Conservation (phyloP, 2,797 vertebrate genomes). For the Silurus aristotelis region DNA sequence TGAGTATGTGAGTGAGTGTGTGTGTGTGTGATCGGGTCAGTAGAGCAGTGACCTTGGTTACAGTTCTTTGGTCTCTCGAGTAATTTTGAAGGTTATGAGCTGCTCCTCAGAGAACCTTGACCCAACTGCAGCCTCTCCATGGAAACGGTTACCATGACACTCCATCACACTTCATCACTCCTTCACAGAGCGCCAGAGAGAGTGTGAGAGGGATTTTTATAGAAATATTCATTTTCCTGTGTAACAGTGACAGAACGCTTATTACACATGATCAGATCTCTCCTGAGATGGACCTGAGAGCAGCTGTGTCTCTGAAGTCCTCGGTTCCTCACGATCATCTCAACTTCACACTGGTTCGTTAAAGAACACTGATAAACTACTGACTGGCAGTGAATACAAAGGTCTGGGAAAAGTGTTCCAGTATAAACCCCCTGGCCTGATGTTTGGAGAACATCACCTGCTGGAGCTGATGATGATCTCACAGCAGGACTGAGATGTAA, state of each 20-base stretch:
- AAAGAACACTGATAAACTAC: neutral
- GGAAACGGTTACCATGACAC: slow-evolving; percentile 55
- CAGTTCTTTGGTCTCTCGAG: slow-evolving; percentile 33
- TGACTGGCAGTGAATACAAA: neutral
- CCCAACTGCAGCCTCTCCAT: slow-evolving; percentile 46
- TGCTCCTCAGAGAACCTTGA: slow-evolving; percentile 36
- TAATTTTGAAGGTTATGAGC: slow-evolving; percentile 34
- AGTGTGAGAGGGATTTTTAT: neutral
- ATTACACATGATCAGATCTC: neutral
- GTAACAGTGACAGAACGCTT: neutral
- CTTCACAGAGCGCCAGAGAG: slow-evolving; percentile 18
- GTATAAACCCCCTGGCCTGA: neutral
- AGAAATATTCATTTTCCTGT: neutral
- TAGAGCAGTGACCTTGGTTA: slow-evolving; percentile 41
- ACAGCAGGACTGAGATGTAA: neutral
- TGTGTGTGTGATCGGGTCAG: slow-evolving; percentile 17
- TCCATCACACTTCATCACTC: slow-evolving; percentile 51
- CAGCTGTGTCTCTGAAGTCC: neutral
- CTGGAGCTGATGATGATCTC: neutral
- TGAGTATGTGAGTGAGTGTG: neutral
- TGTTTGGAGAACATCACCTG: neutral
- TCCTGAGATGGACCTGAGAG: neutral
- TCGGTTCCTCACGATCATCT: neutral
- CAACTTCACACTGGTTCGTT: neutral
- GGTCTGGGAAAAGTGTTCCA: neutral